Evolutionary conservation across 2,888 invertebrate genomes (phyloP).

Genomic region (Callimorpha dominula): DNA sequence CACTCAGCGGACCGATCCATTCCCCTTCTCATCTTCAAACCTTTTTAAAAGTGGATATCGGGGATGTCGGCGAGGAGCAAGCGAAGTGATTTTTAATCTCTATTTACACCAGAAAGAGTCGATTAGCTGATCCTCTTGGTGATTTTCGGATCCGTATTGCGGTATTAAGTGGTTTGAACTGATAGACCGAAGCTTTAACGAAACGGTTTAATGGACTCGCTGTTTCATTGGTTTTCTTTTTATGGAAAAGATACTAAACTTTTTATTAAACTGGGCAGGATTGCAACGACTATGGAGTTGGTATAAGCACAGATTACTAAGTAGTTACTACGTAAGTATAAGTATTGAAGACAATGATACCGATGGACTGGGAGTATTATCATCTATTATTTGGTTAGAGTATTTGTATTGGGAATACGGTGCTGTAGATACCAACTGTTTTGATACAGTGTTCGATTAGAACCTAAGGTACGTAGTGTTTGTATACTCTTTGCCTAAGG

Average conservation of each 20-base stretch:
- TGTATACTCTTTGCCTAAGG: no score
- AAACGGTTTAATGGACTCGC: conserved; percentile 17
- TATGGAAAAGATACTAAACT: background rate
- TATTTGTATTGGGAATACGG: no score
- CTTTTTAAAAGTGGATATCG: conserved; percentile 56
- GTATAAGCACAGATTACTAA: background rate
- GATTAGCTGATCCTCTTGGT: conserved; percentile 58
- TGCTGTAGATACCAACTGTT: no score
- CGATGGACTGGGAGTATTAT: no score
- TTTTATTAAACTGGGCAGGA: background rate
- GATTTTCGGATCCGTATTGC: conserved; percentile 32
- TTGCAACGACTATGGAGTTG: no score
- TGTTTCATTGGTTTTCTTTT: conserved; percentile 16
- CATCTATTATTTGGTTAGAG: no score
- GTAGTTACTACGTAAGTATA: no score
- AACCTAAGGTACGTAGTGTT: no score
- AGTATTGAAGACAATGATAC: background rate
- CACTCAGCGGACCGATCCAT: conserved; percentile 23
- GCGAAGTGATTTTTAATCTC: conserved; percentile 75
- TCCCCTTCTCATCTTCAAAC: conserved; percentile 60
- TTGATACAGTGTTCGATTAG: no score
- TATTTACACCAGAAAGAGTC: conserved; percentile 68
- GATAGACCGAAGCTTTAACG: conserved; percentile 14
- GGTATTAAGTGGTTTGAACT: conserved; percentile 23
- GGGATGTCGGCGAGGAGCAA: conserved; percentile 50